Conservation (phyloP, 2,888 invertebrate genomes). For the Tipula unca region DNA sequence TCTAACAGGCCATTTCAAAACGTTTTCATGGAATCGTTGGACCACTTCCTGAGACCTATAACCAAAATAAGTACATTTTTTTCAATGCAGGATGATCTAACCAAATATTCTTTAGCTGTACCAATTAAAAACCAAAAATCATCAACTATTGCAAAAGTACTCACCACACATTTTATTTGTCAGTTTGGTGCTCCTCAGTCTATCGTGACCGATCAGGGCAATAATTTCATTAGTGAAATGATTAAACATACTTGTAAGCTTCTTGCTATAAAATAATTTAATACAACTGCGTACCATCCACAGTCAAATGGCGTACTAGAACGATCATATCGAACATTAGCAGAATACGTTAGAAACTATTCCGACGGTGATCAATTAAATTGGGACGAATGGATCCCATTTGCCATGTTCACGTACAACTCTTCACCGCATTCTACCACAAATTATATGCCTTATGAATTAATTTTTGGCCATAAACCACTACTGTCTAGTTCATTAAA, state of each 20-base stretch:
- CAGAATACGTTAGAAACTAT: no score
- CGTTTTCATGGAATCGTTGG: not conserved
- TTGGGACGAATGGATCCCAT: no score
- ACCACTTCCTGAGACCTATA: not conserved
- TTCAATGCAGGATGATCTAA: conserved; percentile 33
- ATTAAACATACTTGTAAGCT: not conserved
- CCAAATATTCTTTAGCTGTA: conserved; percentile 32
- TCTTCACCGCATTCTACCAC: no score
- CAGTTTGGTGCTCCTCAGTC: not conserved
- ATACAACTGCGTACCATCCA: no score
- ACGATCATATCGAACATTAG: no score
- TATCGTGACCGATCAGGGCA: not conserved
- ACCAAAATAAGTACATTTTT: conserved; percentile 26
- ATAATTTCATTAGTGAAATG: not conserved
- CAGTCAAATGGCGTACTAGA: no score
- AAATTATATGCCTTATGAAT: no score
- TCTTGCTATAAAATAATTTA: not conserved
- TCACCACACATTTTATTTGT: not conserved
- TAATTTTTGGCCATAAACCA: no score
- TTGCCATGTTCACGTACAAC: no score
- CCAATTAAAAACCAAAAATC: conserved; percentile 32
- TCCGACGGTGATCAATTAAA: no score
- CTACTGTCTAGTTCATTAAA: no score
- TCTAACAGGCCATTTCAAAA: not conserved
- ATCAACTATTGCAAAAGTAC: conserved; percentile 28